Base-by-base conservation (phyloP, 2,888 invertebrate species). In the Ophion ellenae region DNA sequence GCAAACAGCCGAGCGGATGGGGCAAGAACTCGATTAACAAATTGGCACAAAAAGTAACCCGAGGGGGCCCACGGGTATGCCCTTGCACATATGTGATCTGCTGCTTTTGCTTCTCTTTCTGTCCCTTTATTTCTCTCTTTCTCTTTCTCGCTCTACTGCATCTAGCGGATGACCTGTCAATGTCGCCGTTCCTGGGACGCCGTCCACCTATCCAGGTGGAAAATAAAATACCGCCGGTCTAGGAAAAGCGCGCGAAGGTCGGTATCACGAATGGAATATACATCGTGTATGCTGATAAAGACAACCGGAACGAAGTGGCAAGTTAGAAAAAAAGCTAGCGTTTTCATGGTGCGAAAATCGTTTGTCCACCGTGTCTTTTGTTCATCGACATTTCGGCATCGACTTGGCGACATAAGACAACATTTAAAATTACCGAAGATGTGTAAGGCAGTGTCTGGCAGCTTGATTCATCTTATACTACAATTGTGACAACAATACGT, bases 11-110 rank as follows among this genome's bases (percentile, higher is more conserved):
- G 14, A 80, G 70, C 70, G 32, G 70, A 59, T 45, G 63, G 76
- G 71, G 79, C 70, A 79, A 74, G 89, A 90, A 88, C 88, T 86
- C 89, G 91, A 92, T 92, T 92, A 92, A 92, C 91, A 92, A 92
- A 92, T 92, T 92, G 90, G 83, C 90, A 87, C 90, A 92, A 92
- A 92, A 92, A 92, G 90, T 91, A 89, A 91, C 89, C 90, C 89
- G 89, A 82, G 88, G 84, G 87, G 88, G 69, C 53, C 24, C 75
- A 28, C 45, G 66, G 67, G 76, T 61, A 63, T 76, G 45, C 77
- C 70, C 71, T 70, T 70, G 59, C 63, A 70, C 67, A 87, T 84
- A 85, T 82, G 76, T 75, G 84, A 79, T 77, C 74, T 77, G 83
- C 85, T 83, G 83, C 73, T 78, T 84, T 85, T 86, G 24, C 81